A percentile compares a stretch with the other conserved stretches of the same genome.
phyloP scores from a whole-genome alignment of 2,888 invertebrate species.

The Phasia obesa region DNA sequence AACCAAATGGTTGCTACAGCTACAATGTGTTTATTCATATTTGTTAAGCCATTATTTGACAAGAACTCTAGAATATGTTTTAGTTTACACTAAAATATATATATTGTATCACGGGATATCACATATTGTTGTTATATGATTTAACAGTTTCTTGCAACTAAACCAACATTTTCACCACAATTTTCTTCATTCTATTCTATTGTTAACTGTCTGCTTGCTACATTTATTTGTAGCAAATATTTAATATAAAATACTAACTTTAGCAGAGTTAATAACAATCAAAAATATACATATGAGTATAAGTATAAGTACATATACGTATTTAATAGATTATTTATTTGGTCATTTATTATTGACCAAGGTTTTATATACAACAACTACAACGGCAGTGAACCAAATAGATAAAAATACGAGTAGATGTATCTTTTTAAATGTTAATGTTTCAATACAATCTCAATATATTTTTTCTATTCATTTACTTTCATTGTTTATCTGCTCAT shows the following conservation, averaged over 20 bases:
- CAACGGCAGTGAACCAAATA: background rate
- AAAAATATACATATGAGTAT: conserved; percentile 16
- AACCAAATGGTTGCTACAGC: background rate
- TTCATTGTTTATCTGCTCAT: background rate
- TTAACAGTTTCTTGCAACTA: conserved; percentile 32
- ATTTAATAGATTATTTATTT: conserved; percentile 50
- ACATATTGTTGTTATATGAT: conserved; percentile 57
- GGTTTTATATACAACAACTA: conserved; percentile 44
- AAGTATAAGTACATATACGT: too few species aligned
- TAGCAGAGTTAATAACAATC: conserved; percentile 35
- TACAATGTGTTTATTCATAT: conserved; percentile 26
- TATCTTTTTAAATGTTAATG: conserved; percentile 23
- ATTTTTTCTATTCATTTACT: background rate
- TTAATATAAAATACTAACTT: conserved; percentile 17
- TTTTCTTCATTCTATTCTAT: background rate
- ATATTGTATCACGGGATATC: conserved; percentile 54
- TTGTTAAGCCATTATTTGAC: conserved; percentile 21
- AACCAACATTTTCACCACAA: conserved; percentile 9
- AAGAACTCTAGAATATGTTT: conserved; percentile 26
- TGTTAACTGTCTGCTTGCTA: background rate
- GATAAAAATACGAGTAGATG: conserved; percentile 1
- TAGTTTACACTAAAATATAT: conserved; percentile 25
- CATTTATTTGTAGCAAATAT: background rate
- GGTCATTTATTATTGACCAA: conserved; percentile 63
- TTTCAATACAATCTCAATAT: conserved; percentile 25